Evolutionary conservation across 2,797 vertebrate species (phyloP).

Genomic region (Pangasius sanitwongsei): DNA sequence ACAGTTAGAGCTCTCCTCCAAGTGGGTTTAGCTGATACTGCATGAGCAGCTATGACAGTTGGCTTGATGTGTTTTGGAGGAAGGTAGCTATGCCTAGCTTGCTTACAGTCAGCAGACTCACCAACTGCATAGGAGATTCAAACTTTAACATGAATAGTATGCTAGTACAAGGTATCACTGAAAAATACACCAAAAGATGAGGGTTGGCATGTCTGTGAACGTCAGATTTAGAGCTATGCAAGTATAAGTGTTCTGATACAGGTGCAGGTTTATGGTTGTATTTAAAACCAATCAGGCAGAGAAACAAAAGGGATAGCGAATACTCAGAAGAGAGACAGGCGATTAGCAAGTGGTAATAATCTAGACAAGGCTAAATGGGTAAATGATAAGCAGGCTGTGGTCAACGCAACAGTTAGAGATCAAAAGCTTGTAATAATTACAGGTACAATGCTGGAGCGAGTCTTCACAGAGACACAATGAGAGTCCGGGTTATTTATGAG

Average conservation of each 20-base stretch:
- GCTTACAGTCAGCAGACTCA: neutral
- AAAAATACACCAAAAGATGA: neutral
- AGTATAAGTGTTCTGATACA: neutral
- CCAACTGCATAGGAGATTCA: neutral
- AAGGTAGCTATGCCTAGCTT: neutral
- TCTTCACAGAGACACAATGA: neutral
- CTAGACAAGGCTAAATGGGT: neutral
- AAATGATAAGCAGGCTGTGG: neutral
- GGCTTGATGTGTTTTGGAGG: neutral
- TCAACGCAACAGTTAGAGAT: neutral
- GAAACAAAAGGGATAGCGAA: neutral
- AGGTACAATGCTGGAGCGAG: neutral
- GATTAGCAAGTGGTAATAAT: neutral
- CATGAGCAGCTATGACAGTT: neutral
- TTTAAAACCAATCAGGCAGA: slow-evolving; percentile 4
- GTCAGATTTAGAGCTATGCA: neutral
- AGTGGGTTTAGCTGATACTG: neutral
- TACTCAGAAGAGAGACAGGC: neutral
- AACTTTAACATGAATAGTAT: neutral
- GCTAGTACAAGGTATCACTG: neutral
- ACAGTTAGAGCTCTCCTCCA: neutral
- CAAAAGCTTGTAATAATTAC: neutral
- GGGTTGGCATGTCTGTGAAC: neutral
- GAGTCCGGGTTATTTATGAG: neutral
- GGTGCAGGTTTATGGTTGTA: neutral